Percentiles rank a stretch among this genome's conserved stretches.
These are phyloP conservation scores for Macrophya alboannulata DNA, from an alignment of 2,888 invertebrate species.

Conservation along the genomic window DNA sequence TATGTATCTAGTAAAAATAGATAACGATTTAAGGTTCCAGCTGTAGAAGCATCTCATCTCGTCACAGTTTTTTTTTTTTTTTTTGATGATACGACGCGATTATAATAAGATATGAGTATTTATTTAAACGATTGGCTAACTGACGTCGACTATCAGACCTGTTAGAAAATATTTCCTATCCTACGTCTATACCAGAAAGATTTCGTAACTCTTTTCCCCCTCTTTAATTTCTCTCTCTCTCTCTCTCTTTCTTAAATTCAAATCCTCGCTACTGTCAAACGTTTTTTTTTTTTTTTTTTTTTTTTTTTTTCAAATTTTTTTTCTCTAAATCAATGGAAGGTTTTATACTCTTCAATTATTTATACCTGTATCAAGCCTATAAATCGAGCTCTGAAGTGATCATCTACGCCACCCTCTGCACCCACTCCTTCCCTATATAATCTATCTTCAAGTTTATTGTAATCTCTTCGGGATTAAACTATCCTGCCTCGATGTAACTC, in stretches of 20 bases:
- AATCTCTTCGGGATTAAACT: slow-evolving; percentile 26
- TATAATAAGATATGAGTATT: background rate
- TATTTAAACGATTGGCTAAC: slow-evolving; percentile 14
- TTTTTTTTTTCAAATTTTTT: background rate
- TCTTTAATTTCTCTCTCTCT: background rate
- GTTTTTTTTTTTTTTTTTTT: too few species aligned
- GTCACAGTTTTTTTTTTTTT: background rate
- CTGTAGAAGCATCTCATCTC: background rate
- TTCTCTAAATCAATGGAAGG: slow-evolving; percentile 4
- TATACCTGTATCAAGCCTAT: background rate
- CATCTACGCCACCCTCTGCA: background rate
- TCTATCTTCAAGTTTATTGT: slow-evolving; percentile 6
- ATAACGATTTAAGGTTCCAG: background rate
- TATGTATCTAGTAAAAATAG: background rate
- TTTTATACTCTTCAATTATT: background rate
- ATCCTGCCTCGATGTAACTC: background rate
- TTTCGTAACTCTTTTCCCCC: background rate
- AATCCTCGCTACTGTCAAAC: background rate
- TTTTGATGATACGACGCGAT: background rate
- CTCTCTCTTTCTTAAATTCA: background rate
- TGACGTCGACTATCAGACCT: background rate
- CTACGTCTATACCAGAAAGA: background rate
- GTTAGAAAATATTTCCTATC: slow-evolving; percentile 16
- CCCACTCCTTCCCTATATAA: background rate
- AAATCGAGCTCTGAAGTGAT: background rate